Percentiles rank a stretch among this genome's conserved stretches.
phyloP scores from a whole-genome alignment of 2,888 invertebrate genomes.

The Mamestra brassicae region DNA sequence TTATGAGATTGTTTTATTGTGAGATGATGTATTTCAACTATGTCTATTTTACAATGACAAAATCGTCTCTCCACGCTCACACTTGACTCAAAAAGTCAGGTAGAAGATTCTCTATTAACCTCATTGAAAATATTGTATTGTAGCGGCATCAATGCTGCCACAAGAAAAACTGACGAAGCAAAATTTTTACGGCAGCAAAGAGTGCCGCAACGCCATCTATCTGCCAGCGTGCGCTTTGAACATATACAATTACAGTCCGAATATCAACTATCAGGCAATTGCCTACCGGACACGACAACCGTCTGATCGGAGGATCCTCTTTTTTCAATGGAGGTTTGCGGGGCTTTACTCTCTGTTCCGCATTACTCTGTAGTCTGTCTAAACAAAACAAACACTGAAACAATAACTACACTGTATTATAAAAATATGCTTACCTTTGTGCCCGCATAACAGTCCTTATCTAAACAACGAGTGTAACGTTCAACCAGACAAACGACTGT shows the following conservation, averaged over 20 bases:
- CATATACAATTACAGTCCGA: too few species aligned
- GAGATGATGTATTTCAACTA: not conserved
- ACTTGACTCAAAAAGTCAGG: not conserved
- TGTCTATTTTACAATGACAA: not conserved
- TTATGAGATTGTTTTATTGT: not conserved
- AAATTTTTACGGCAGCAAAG: too few species aligned
- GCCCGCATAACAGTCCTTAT: conserved; percentile 26
- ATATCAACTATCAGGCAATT: too few species aligned
- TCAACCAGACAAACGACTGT: conserved; percentile 43
- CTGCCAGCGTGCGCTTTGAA: too few species aligned
- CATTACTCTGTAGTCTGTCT: not conserved
- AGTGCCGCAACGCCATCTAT: too few species aligned
- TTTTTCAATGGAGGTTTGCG: too few species aligned
- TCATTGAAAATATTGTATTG: not conserved
- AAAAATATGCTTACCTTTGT: not conserved
- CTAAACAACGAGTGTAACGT: conserved; percentile 26
- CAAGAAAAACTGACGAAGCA: too few species aligned
- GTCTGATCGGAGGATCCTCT: too few species aligned
- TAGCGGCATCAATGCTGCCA: too few species aligned
- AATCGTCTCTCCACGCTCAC: not conserved
- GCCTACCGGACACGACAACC: too few species aligned
- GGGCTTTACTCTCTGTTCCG: too few species aligned
- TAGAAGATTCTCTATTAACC: not conserved
- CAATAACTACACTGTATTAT: conserved; percentile 6
- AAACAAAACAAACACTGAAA: not conserved